phyloP scores from a whole-genome alignment of 2,113 vertebrate species.

The Sclerurus mexicanus region DNA sequence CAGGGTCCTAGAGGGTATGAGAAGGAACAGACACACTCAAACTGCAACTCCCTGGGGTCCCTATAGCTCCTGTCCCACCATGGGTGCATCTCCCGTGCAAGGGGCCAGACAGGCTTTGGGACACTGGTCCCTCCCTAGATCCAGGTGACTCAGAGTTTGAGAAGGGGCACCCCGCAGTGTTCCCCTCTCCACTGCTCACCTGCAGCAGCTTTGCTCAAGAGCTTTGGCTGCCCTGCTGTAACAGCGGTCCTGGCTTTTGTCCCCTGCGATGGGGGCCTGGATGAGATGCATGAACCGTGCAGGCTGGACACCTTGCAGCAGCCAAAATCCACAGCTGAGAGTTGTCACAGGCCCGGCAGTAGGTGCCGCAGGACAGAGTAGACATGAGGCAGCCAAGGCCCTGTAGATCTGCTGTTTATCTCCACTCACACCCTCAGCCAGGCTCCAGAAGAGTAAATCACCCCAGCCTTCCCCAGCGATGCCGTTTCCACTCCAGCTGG shows the following conservation, averaged over 20 bases:
- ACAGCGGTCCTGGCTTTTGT: rapidly evolving
- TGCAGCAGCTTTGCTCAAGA: not conserved
- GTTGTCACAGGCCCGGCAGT: not conserved
- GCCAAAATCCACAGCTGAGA: not conserved
- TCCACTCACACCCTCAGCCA: not conserved
- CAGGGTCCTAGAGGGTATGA: not conserved
- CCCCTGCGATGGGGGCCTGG: not conserved
- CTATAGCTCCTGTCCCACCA: not conserved
- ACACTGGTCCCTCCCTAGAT: not conserved
- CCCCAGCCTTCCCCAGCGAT: not conserved
- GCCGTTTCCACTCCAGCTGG: not conserved
- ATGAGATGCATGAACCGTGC: not conserved
- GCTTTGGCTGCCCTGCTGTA: not conserved
- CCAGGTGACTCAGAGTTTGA: not conserved
- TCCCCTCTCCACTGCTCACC: not conserved
- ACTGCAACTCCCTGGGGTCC: not conserved
- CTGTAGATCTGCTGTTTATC: not conserved
- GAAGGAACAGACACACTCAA: not conserved
- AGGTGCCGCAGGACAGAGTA: not conserved
- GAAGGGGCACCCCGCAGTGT: not conserved
- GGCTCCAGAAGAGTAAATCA: not conserved
- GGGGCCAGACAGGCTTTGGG: not conserved
- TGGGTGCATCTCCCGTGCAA: rapidly evolving
- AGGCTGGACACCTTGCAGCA: not conserved
- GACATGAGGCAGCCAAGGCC: not conserved